phyloP scores from a whole-genome alignment of 2,888 invertebrate species.

The Synanthedon vespiformis region DNA sequence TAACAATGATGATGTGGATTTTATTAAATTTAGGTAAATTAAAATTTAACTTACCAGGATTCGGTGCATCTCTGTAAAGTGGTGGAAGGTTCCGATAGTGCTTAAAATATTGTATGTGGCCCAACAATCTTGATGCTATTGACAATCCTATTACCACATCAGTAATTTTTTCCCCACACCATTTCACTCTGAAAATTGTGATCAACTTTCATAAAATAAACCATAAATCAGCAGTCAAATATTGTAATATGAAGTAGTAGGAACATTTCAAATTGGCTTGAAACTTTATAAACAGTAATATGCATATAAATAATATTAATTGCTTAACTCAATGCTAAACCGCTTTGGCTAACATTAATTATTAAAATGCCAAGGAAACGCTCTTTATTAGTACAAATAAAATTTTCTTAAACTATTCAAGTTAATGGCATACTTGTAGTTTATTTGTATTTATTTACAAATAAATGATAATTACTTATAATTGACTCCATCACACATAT shows the following conservation, averaged over 20 bases:
- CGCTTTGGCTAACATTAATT: too few species aligned
- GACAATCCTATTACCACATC: constrained; percentile 47
- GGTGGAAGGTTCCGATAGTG: constrained; percentile 70
- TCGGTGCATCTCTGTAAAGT: constrained; percentile 61
- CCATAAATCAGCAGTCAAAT: background rate
- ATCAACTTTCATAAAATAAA: background rate
- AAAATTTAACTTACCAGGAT: constrained; percentile 46
- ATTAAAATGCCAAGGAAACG: too few species aligned
- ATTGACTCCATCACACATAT: constrained; percentile 75
- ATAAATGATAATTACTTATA: constrained; percentile 63
- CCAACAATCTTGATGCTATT: constrained; percentile 58
- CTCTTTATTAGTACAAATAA: too few species aligned
- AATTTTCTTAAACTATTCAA: too few species aligned
- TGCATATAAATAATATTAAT: too few species aligned
- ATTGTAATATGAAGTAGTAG: background rate
- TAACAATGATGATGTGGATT: too few species aligned
- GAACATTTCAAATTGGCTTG: too few species aligned
- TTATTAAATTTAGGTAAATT: background rate
- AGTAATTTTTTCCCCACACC: constrained; percentile 51
- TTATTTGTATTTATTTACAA: background rate
- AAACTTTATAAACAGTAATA: too few species aligned
- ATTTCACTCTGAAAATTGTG: constrained; percentile 40
- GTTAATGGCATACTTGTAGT: background rate
- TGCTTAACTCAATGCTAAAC: too few species aligned
- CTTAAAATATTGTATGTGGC: constrained; percentile 75